These are phyloP conservation scores for Ophion ventricosus DNA, from an alignment of 2,888 invertebrate species.

Conservation along the genomic window DNA sequence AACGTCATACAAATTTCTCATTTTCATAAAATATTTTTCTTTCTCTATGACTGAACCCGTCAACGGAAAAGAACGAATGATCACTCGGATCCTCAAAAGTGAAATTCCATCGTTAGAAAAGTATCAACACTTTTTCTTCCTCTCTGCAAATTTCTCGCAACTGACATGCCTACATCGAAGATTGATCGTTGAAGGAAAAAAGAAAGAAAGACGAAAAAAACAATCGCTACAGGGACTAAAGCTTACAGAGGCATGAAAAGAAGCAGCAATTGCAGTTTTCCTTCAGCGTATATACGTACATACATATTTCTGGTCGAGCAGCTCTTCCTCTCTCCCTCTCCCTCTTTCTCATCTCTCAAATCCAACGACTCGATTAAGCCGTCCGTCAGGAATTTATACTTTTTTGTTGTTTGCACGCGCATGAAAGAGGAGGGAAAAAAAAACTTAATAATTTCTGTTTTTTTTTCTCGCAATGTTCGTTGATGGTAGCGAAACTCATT, in stretches of 20 bases:
- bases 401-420: not conserved
- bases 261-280: slow-evolving; percentile 19
- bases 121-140: not conserved
- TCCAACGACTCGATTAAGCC: slow-evolving; percentile 61
- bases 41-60: not conserved
- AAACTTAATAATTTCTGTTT: slow-evolving; percentile 1
- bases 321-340: slow-evolving; percentile 11
- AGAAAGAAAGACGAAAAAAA: not conserved
- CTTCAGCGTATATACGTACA: not conserved
- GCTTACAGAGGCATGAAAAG: not conserved
- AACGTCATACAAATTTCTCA: not conserved
- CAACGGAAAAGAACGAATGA: not conserved
- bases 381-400: slow-evolving; percentile 63
- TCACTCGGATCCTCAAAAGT: not conserved
- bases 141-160: not conserved
- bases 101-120: not conserved
- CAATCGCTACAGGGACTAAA: not conserved
- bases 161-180: not conserved
- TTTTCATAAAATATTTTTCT: not conserved
- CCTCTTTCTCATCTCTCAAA: slow-evolving; percentile 41
- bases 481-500: slow-evolving; percentile 58
- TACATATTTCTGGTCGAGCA: no score
- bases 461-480: slow-evolving; percentile 30
- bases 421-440: not conserved
- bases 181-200: not conserved